Evolutionary conservation across 2,797 vertebrate species (phyloP).

Genomic region (Sebastiscus albofasciatus): DNA sequence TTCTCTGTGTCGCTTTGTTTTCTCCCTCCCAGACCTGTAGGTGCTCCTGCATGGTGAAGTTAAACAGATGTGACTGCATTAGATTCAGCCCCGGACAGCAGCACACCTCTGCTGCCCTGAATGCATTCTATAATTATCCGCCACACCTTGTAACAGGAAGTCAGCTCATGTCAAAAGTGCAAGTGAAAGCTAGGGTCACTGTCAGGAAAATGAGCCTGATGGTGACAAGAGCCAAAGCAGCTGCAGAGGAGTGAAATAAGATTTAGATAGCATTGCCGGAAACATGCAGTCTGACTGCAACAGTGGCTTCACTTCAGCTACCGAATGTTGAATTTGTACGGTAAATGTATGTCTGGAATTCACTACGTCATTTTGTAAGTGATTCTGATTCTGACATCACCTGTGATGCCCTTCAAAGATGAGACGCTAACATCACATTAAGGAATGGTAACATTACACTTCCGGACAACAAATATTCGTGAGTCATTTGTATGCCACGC

Average conservation of each 20-base stretch:
- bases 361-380: background rate
- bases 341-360: background rate
- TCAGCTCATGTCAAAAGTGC: constrained; percentile 78
- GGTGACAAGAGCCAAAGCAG: constrained; percentile 55
- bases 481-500: no score
- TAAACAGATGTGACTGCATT: constrained; percentile 85
- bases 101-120: constrained; percentile 78
- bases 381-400: background rate
- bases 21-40: constrained; percentile 69
- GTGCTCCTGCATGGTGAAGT: constrained; percentile 73
- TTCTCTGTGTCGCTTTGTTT: constrained; percentile 62
- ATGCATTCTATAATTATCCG: constrained; percentile 84
- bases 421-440: background rate
- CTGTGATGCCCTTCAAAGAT: background rate
- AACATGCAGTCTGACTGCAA: constrained; percentile 10
- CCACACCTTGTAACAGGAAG: constrained; percentile 78
- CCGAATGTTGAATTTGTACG: background rate
- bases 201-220: constrained; percentile 72
- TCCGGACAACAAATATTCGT: rapidly evolving
- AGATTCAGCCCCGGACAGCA: constrained; percentile 79
- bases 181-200: constrained; percentile 75
- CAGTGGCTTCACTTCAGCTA: background rate
- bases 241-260: constrained; percentile 46
- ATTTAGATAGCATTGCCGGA: constrained; percentile 29
- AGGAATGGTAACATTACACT: no score